Percentiles rank a stretch among this genome's conserved stretches.
These are phyloP conservation scores for Pantherophis guttatus DNA, from an alignment of 2,113 vertebrate genomes.

Conservation along the genomic window DNA sequence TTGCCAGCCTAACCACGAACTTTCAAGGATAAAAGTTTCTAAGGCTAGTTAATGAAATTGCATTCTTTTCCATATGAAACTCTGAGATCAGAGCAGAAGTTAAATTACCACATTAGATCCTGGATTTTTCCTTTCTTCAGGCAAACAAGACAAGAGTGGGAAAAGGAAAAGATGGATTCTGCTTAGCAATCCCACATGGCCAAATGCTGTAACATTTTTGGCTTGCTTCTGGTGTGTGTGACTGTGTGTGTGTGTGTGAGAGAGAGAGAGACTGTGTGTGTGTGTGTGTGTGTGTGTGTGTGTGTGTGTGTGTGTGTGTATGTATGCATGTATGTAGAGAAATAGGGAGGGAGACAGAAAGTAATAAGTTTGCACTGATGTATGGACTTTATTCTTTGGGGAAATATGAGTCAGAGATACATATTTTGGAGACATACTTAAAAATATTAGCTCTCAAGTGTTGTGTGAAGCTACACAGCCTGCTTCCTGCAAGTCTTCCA, in stretches of 20 bases:
- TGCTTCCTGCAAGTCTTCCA: slow-evolving; percentile 64
- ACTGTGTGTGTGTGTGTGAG: slow-evolving; percentile 25
- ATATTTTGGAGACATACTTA: slow-evolving; percentile 63
- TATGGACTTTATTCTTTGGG: slow-evolving; percentile 65
- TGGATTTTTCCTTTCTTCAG: not conserved
- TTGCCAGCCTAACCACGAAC: slow-evolving; percentile 22
- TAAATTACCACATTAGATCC: slow-evolving; percentile 35
- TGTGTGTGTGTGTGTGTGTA: not conserved
- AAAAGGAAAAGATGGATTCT: slow-evolving; percentile 24
- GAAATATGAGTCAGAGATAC: slow-evolving; percentile 69
- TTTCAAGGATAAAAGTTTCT: slow-evolving; percentile 35
- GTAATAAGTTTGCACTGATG: slow-evolving; percentile 62
- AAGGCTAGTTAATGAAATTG: slow-evolving; percentile 40
- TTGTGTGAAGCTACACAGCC: slow-evolving; percentile 72
- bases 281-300: not conserved
- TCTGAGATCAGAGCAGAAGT: slow-evolving; percentile 34
- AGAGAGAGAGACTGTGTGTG: too few species aligned
- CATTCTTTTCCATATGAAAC: slow-evolving; percentile 36
- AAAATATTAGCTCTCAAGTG: slow-evolving; percentile 74
- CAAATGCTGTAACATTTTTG: slow-evolving; percentile 41
- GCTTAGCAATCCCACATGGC: slow-evolving; percentile 39
- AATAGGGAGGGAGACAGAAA: slow-evolving; percentile 19
- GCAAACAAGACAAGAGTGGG: slow-evolving; percentile 25
- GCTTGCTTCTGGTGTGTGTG: not conserved
- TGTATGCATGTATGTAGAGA: not conserved